phyloP scores from a whole-genome alignment of 2,113 vertebrate species.

The Gopherus flavomarginatus region DNA sequence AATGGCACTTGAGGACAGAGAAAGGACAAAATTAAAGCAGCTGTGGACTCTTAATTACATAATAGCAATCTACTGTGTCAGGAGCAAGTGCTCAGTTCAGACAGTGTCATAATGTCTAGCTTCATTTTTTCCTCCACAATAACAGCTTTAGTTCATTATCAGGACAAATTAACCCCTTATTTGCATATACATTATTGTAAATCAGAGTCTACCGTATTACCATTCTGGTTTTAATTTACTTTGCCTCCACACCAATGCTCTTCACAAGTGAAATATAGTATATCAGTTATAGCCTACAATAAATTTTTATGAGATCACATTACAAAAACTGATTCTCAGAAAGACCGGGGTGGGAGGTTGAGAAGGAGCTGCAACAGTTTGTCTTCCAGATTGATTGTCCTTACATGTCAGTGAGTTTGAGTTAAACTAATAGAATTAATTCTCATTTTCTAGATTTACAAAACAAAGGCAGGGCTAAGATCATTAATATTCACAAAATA shows the following conservation, averaged over 20 bases:
- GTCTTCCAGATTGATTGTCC: background rate
- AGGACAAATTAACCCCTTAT: conserved; percentile 64
- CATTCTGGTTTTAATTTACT: conserved; percentile 64
- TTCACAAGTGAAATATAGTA: conserved; percentile 47
- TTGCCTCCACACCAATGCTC: conserved; percentile 48
- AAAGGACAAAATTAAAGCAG: conserved; percentile 37
- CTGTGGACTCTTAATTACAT: conserved; percentile 29
- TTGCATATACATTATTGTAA: conserved; percentile 39
- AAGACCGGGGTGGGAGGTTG: background rate
- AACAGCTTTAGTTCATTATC: background rate
- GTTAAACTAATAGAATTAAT: background rate
- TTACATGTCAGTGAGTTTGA: background rate
- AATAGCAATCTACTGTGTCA: conserved; percentile 6
- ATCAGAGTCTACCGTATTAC: conserved; percentile 44
- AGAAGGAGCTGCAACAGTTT: background rate
- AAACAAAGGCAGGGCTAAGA: background rate
- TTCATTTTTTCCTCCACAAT: background rate
- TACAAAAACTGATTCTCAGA: conserved; percentile 1
- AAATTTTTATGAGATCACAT: conserved; percentile 40
- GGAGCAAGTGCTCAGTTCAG: conserved; percentile 32
- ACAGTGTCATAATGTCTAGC: conserved; percentile 49
- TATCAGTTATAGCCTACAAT: conserved; percentile 33
- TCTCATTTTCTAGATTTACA: background rate
- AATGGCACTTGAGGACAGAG: background rate
- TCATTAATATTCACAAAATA: background rate